Base-by-base conservation (phyloP, 1,140 invertebrate species). In the Zaprionus capensis region DNA sequence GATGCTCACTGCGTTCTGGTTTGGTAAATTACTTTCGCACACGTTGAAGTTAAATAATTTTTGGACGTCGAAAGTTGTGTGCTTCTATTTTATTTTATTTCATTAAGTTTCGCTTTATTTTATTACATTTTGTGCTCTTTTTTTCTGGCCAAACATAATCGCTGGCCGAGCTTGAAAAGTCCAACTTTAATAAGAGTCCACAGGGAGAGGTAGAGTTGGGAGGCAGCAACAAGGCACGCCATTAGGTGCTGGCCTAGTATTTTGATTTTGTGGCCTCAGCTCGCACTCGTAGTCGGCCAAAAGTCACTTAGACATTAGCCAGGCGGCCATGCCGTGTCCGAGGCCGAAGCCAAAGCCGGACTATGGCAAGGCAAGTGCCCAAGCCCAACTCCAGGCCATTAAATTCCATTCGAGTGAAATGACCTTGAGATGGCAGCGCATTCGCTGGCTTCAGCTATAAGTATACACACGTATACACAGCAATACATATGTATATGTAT, bases 11-110 rank as follows among this genome's bases (percentile, higher is more conserved):
- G 67, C 58, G 70, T 68, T 71, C 53, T 85, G 85, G 64, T 76
- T 81, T 78, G 78, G 55, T 87, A 87, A 87, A 87, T 88, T 83
- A 88, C 84, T 87, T 81, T 78, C 64, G 76, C 80, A 71, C 55
- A 65, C 84, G 82, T 77, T 76, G 61, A 76, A 72, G 26, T 72
- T 75, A 71, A 71, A 75, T 70, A 71, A 71, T 69, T 75, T 75
- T 75, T 75, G 22, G 59, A 64, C 67, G 59, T 68, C 63, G 6
- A 63, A 71, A 75, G 51, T 75, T 75, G 53, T 58, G 67, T 51
- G 66, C 26, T 64, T 63, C 70, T 38, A 36, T 38, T 38, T 24
- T 28, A 44, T 71, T 71, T 44, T 44, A 14, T 65, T 51, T 34
- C 41, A 46, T 46, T 46, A 46, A 46, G n/a, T 46, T 46, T 46